These are phyloP conservation scores for Colius striatus DNA, from an alignment of 2,113 vertebrate genomes.

Conservation along the genomic window DNA sequence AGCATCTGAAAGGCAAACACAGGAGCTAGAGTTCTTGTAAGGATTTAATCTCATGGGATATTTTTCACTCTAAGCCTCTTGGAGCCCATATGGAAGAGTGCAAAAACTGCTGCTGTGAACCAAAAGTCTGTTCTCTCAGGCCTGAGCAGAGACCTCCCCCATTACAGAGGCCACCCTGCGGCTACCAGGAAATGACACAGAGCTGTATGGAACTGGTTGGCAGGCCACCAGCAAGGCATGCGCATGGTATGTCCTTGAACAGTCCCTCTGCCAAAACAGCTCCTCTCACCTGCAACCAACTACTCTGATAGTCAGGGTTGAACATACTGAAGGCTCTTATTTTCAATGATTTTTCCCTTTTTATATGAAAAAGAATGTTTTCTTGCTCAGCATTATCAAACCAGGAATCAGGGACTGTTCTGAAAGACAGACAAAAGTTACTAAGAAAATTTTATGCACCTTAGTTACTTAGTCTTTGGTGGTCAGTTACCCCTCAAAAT, in stretches of 20 bases:
- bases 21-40: background rate
- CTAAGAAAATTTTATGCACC: background rate
- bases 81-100: background rate
- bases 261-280: background rate
- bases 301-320: background rate
- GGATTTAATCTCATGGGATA: background rate
- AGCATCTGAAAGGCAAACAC: background rate
- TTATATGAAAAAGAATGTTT: background rate
- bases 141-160: background rate
- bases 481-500: background rate
- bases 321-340: background rate
- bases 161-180: background rate
- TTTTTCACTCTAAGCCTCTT: slow-evolving; percentile 16
- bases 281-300: background rate
- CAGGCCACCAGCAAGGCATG: background rate
- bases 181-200: background rate
- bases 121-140: background rate
- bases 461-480: background rate
- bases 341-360: background rate
- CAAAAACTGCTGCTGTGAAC: background rate
- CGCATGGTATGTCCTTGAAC: background rate
- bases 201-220: background rate
- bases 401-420: background rate
- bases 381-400: background rate
- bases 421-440: background rate